phyloP scores from a whole-genome alignment of 2,888 invertebrate genomes.

The Oscheius sp. region DNA sequence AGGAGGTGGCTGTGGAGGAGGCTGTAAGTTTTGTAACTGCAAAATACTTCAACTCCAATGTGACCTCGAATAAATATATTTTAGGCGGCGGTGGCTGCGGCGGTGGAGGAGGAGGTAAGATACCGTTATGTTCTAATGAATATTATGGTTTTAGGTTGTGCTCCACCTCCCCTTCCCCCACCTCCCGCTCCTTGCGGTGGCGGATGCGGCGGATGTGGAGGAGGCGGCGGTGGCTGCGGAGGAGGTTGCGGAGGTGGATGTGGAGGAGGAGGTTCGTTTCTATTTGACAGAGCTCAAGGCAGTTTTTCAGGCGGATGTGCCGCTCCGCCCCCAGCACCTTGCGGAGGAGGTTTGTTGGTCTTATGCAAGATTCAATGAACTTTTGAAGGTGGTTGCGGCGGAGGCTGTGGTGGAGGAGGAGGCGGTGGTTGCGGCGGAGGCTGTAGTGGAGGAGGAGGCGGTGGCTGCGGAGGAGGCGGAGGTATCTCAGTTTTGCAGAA shows the following conservation, averaged over 20 bases:
- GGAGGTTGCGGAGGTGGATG: conserved; percentile 32
- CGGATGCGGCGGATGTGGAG: background rate
- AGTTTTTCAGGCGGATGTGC: background rate
- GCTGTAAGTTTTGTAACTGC: conserved; percentile 16
- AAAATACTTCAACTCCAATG: background rate
- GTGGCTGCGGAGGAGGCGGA: conserved; percentile 14
- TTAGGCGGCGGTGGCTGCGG: conserved; percentile 13
- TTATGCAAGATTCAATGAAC: too few species aligned
- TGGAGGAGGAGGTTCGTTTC: conserved; percentile 19
- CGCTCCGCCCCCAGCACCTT: conserved; percentile 6
- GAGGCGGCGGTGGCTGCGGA: conserved; percentile 16
- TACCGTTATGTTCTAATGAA: background rate
- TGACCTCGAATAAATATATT: background rate
- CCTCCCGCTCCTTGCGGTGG: background rate
- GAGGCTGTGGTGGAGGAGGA: background rate
- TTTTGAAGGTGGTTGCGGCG: background rate
- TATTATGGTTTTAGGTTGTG: background rate
- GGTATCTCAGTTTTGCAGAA: background rate
- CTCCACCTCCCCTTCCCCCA: background rate
- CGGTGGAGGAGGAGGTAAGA: background rate
- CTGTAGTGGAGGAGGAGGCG: conserved; percentile 33
- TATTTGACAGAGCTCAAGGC: background rate
- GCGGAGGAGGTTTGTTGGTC: background rate
- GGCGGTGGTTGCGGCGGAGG: conserved; percentile 31
- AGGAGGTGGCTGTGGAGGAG: conserved; percentile 33